Conservation (phyloP, 2,797 vertebrate genomes). For the Rhadinocentrus ornatus region DNA sequence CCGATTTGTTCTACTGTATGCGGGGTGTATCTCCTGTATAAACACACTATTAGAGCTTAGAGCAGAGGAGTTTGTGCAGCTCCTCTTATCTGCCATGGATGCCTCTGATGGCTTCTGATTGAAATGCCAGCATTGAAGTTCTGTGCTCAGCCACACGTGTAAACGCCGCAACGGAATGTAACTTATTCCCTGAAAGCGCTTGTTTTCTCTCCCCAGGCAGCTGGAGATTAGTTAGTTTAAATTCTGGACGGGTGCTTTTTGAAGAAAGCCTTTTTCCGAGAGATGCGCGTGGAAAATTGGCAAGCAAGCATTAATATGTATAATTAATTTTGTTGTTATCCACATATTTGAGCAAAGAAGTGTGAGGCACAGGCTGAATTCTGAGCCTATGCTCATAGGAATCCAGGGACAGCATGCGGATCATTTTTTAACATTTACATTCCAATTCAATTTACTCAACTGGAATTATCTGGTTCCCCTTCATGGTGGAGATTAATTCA, state of each 20-base stretch:
- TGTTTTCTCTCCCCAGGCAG: slow-evolving; percentile 72
- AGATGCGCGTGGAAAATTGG: slow-evolving; percentile 74
- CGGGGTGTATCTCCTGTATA: slow-evolving; percentile 56
- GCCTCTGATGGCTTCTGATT: slow-evolving; percentile 77
- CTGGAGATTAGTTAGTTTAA: slow-evolving; percentile 75
- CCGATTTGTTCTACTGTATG: slow-evolving; percentile 54
- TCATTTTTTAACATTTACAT: slow-evolving; percentile 77
- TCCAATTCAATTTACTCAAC: slow-evolving; percentile 78
- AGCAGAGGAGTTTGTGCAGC: slow-evolving; percentile 60
- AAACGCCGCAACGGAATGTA: slow-evolving; percentile 72
- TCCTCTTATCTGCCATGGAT: slow-evolving; percentile 70
- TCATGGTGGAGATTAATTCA: slow-evolving; percentile 77
- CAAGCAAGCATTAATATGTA: slow-evolving; percentile 78
- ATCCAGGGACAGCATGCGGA: slow-evolving; percentile 61
- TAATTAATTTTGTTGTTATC: slow-evolving; percentile 82
- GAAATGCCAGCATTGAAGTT: slow-evolving; percentile 76
- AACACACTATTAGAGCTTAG: slow-evolving; percentile 57
- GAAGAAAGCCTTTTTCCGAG: slow-evolving; percentile 69
- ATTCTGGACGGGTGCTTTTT: slow-evolving; percentile 72
- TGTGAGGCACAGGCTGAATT: slow-evolving; percentile 66
- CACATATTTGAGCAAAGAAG: slow-evolving; percentile 76
- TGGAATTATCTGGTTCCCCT: slow-evolving; percentile 75
- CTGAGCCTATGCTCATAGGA: slow-evolving; percentile 52
- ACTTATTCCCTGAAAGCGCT: slow-evolving; percentile 76
- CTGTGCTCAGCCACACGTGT: slow-evolving; percentile 77